Base-by-base conservation (phyloP, 2,113 vertebrate genomes). In the Anolis carolinensis region DNA sequence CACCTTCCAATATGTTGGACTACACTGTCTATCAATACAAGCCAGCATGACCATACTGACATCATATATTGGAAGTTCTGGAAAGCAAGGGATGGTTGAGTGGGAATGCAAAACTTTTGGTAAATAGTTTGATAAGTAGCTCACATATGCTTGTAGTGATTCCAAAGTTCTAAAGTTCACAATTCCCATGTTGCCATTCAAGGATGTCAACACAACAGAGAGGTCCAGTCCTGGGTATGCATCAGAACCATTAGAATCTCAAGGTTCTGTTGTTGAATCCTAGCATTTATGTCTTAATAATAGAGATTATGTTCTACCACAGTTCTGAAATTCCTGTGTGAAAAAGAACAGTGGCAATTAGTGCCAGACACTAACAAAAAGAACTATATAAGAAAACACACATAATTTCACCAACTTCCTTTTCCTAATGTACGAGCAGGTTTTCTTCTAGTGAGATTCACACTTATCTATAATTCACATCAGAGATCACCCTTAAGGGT, bases 401-500 rank as follows among this genome's bases (percentile, higher is more conserved):
- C 84, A 86, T 86, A 68, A 86, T 77, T 81, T 90, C 30, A 81
- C 30, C 44, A 87, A 78, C 1, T 86, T 89, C 89, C 85, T 90
- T n/a, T 91, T 90, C 84, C 73, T n/a, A 82, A 86, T 18, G 84
- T 87, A 36, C 91, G 87, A 93, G 89, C 21, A 75, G 25, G 23
- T 87, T 93, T 25, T 87, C 62, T 86, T 78, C 39, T 73, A 86
- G n/a, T 78, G 70, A 85, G 10, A 7, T 39, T 79, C 94, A 86
- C 81, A 1, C 30, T 87, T 88, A 86, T 92, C 30, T 77, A 74
- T 89, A 93, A 93, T 90, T 93, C 68, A 89, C 55, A 93, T 93
- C 89, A 92, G 1, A 86, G 84, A 91, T 78, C 62, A 92, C 80
- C 59, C 90, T 90, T 88, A 89, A 90, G 74, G 88, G 87, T 92